These are phyloP conservation scores for Dorcus hopei DNA, from an alignment of 2,888 invertebrate species.

Conservation along the genomic window DNA sequence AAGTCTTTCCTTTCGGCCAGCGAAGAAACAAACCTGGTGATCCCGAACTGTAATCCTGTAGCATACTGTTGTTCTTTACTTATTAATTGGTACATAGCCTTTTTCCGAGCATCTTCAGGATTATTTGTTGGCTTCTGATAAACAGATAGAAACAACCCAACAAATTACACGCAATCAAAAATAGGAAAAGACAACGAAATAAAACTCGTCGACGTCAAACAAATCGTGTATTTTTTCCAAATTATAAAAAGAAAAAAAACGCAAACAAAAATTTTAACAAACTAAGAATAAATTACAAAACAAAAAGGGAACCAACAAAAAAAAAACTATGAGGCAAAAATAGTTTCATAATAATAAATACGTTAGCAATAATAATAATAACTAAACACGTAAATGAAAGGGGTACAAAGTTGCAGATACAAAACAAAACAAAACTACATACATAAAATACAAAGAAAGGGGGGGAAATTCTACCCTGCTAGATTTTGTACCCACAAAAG, in stretches of 20 bases:
- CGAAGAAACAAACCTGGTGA: slow-evolving; percentile 74
- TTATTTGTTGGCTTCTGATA: slow-evolving; percentile 46
- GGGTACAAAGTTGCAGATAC: neutral
- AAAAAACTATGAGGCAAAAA: neutral
- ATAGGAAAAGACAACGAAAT: neutral
- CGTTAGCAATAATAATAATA: too few species aligned
- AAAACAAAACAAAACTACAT: neutral
- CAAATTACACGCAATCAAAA: too few species aligned
- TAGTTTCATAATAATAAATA: too few species aligned
- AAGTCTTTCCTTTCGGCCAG: slow-evolving; percentile 73
- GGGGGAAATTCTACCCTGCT: too few species aligned
- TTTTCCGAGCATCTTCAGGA: slow-evolving; percentile 60
- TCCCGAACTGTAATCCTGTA: slow-evolving; percentile 73
- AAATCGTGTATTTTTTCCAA: neutral
- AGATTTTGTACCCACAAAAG: too few species aligned
- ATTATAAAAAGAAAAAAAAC: neutral
- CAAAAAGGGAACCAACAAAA: slow-evolving; percentile 20
- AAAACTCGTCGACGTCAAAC: neutral
- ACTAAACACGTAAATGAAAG: neutral
- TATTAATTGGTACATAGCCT: slow-evolving; percentile 71
- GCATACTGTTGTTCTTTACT: slow-evolving; percentile 78
- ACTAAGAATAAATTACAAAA: slow-evolving; percentile 3
- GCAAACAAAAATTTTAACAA: neutral
- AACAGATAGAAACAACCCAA: too few species aligned
- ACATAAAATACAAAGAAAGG: neutral